A percentile compares a stretch with the other conserved stretches of the same genome.
These are phyloP conservation scores for Morphnarchus princeps DNA, from an alignment of 2,113 vertebrate genomes.

Conservation along the genomic window DNA sequence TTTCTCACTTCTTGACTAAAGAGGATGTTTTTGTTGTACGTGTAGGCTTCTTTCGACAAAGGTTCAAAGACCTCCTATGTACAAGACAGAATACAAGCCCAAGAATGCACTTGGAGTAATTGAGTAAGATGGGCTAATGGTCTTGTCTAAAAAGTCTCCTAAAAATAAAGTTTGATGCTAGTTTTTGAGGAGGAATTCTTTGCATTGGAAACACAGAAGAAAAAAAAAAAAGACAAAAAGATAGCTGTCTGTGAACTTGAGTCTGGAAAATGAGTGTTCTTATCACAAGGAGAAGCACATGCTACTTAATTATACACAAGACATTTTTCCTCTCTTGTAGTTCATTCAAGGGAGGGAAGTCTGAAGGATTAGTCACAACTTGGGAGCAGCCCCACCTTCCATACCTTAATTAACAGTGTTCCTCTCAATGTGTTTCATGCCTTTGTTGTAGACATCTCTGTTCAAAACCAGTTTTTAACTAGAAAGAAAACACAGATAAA, in stretches of 20 bases:
- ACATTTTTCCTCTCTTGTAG: neutral
- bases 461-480: neutral
- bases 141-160: neutral
- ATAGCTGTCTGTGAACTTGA: neutral
- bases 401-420: neutral
- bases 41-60: conserved; percentile 10
- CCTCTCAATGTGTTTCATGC: neutral
- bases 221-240: neutral
- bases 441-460: neutral
- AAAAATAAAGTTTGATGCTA: neutral
- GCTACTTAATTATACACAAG: neutral
- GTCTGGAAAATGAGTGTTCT: neutral
- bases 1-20: conserved; percentile 36
- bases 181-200: neutral
- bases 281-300: neutral
- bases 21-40: conserved; percentile 28
- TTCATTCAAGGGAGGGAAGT: neutral
- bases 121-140: neutral
- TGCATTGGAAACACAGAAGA: neutral
- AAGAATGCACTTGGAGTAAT: neutral
- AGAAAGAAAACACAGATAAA: neutral
- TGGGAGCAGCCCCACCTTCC: neutral
- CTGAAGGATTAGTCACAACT: neutral
- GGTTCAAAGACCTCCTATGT: conserved; percentile 40
- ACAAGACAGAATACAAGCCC: conserved; percentile 16